Conservation (phyloP, 2,888 invertebrate species). For the Oscheius sp. region DNA sequence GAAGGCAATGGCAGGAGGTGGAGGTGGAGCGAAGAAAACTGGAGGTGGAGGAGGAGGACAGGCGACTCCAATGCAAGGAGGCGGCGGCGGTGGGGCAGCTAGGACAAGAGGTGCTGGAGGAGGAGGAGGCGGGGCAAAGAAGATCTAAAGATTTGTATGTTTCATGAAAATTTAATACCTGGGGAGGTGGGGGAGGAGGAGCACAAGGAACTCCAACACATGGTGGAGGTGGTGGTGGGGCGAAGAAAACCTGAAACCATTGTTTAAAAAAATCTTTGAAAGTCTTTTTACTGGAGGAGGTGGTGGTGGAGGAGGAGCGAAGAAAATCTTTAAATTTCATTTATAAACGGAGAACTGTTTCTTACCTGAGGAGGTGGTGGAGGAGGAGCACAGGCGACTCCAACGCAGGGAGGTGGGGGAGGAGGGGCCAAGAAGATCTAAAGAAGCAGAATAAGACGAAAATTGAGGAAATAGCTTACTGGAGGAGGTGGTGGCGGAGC, state of each 20-base stretch:
- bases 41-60: conserved; percentile 23
- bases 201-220: conserved; percentile 23
- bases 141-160: not conserved
- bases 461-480: not conserved
- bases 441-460: not conserved
- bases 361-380: conserved; percentile 12
- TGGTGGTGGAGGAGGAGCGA: conserved; percentile 9
- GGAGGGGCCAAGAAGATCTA: conserved; percentile 2
- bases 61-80: conserved; percentile 4
- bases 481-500: conserved; percentile 24
- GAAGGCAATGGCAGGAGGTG: conserved; percentile 17
- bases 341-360: not conserved
- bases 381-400: conserved; percentile 22
- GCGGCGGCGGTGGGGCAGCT: not conserved
- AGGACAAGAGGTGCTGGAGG: not conserved
- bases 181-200: conserved; percentile 4
- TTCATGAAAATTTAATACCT: not conserved
- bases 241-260: conserved; percentile 10
- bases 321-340: not conserved
- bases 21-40: not conserved
- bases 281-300: not conserved
- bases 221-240: conserved; percentile 18
- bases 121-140: not conserved
- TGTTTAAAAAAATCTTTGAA: not conserved
- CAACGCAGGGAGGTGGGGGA: conserved; percentile 22